A percentile compares a stretch with the other conserved stretches of the same genome.
Conservation (phyloP, 2,113 vertebrate genomes). For the Actenoides hombroni region DNA sequence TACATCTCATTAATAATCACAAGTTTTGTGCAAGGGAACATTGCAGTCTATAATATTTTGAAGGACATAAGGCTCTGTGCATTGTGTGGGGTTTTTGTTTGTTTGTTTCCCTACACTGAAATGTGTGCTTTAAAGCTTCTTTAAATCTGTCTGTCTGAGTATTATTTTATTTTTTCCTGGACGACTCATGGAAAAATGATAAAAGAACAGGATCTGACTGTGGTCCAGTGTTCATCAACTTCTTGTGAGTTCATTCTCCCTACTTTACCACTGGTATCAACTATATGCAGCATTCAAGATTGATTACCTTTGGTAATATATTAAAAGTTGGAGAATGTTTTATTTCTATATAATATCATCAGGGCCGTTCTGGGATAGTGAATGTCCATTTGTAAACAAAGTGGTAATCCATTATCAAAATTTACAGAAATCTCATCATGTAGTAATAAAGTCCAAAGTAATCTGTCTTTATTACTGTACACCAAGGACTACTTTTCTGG, state of each 20-base stretch:
- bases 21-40: background rate
- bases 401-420: background rate
- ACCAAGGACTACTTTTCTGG: conserved; percentile 1
- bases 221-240: background rate
- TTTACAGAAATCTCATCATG: background rate
- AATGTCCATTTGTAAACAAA: background rate
- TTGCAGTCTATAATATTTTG: background rate
- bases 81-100: background rate
- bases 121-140: background rate
- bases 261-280: background rate
- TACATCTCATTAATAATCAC: background rate
- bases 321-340: background rate
- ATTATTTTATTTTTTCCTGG: background rate
- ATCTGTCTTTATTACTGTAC: conserved; percentile 16
- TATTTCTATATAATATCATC: background rate
- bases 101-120: background rate
- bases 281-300: background rate
- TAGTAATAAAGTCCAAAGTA: background rate
- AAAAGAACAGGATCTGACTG: background rate
- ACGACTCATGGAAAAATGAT: background rate
- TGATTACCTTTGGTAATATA: background rate
- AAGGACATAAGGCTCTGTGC: background rate
- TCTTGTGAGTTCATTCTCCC: background rate
- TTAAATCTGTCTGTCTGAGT: background rate
- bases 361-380: background rate